Percentiles rank a stretch among this genome's conserved stretches.
These are phyloP conservation scores for Chaetura pelagica DNA, from an alignment of 2,113 vertebrate species.

Conservation along the genomic window DNA sequence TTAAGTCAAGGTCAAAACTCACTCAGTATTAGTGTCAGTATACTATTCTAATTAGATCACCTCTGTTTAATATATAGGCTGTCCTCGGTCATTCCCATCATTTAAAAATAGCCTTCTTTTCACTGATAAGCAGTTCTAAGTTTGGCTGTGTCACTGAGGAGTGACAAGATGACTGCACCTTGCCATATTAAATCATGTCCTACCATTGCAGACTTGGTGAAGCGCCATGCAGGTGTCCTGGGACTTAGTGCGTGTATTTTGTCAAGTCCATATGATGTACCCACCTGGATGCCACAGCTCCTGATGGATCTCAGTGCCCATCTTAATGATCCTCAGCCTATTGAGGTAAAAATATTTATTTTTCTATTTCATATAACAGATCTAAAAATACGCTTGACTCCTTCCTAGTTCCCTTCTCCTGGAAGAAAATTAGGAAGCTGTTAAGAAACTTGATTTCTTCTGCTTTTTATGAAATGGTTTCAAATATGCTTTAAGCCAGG, in stretches of 20 bases:
- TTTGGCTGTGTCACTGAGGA: not conserved
- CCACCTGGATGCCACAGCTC: conserved; percentile 98
- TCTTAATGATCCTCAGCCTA: conserved; percentile 96
- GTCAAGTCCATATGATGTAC: conserved; percentile 95
- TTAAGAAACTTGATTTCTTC: not conserved
- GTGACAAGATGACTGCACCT: not conserved
- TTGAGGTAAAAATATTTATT: conserved; percentile 82
- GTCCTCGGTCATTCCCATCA: not conserved
- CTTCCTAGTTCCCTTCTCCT: not conserved
- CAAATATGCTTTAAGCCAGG: fast-evolving
- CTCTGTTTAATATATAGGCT: not conserved
- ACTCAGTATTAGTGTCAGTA: not conserved
- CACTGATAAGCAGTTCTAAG: not conserved
- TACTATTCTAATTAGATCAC: not conserved
- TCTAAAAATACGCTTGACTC: not conserved
- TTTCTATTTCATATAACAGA: not conserved
- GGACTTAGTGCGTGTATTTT: conserved; percentile 95
- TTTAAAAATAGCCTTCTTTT: not conserved
- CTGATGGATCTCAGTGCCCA: conserved; percentile 97
- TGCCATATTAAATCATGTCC: not conserved
- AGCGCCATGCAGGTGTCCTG: conserved; percentile 94
- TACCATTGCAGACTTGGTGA: conserved; percentile 85
- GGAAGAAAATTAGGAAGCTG: not conserved
- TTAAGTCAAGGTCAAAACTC: not conserved
- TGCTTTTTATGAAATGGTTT: not conserved